These are phyloP conservation scores for Chrosomus eos DNA, from an alignment of 2,797 vertebrate genomes.

Conservation along the genomic window DNA sequence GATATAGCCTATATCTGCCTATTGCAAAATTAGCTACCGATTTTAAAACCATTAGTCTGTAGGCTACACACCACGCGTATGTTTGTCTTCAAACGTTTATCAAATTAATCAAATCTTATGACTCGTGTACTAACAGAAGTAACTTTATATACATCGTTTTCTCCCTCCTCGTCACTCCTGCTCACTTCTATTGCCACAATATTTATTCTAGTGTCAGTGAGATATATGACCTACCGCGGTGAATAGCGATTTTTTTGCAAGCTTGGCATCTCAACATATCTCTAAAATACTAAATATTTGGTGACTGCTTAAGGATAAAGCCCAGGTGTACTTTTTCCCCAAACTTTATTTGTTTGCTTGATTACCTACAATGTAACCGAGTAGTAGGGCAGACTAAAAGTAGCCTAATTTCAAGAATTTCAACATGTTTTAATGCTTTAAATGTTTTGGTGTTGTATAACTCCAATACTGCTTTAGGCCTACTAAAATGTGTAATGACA, in stretches of 20 bases:
- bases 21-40: too few relatives aligned
- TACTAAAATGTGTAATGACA: background rate
- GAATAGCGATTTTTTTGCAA: background rate
- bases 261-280: background rate
- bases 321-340: background rate
- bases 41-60: background rate
- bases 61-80: background rate
- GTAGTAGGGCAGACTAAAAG: background rate
- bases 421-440: background rate
- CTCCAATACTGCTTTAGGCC: background rate
- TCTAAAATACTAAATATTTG: background rate
- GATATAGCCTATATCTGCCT: too few relatives aligned
- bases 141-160: constrained; percentile 1
- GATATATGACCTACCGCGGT: too few relatives aligned
- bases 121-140: background rate
- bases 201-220: background rate
- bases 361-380: background rate
- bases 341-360: background rate
- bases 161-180: background rate
- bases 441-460: background rate
- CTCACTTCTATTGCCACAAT: background rate
- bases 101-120: background rate
- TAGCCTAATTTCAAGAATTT: background rate
- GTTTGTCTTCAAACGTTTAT: constrained; percentile 3
- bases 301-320: background rate